Evolutionary conservation across 2,797 vertebrate species (phyloP), one percentile per base, ranked within the genome.

Genomic region (Ataeniobius toweri): DNA sequence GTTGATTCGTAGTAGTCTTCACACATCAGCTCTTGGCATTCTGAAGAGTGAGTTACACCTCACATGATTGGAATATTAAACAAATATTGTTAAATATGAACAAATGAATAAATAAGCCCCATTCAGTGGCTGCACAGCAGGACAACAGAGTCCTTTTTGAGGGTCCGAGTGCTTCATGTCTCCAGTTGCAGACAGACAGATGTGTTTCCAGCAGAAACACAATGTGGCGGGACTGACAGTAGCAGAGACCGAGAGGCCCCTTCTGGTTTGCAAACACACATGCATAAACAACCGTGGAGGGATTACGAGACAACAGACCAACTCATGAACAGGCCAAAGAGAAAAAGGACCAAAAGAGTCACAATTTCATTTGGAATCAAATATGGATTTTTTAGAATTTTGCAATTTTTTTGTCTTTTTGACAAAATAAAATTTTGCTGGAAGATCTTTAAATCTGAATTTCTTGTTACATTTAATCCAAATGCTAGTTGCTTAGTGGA

Each of bases 41-140:
- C 89, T 92, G 93, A 91, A 87, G 89, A 86, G 91, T 94, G 91
- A 92, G 90, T 80, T 75, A 88, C 89, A 73, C 84, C 90, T 91
- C 90, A 91, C 92, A 85, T 85, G 86, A 89, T 85, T 81, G 80
- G 69, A 90, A 90, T 92, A 94, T 89, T 80, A 93, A 93, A 93
- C 90, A 94, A 93, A 93, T 93, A 86, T 91, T 90, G 88, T 93
- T 92, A 92, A 94, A 93, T 92, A 93, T 91, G 89, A 94, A 92
- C 89, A 88, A 90, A 92, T 89, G 83, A 92, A 92, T 92, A 92
- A 93, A 93, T 93, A 91, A 91, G 86, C 89, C 87, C 88, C 84
- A 0, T 83, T 70, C 71, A 79, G 83, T 75, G 78, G 81, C 85
- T 89, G 88, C 87, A 89, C 85, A 80, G 74, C 75, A 84, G 89